A percentile compares a stretch with the other conserved stretches of the same genome.
phyloP scores from a whole-genome alignment of 2,888 invertebrate genomes.

The Platerodrilus igneus region DNA sequence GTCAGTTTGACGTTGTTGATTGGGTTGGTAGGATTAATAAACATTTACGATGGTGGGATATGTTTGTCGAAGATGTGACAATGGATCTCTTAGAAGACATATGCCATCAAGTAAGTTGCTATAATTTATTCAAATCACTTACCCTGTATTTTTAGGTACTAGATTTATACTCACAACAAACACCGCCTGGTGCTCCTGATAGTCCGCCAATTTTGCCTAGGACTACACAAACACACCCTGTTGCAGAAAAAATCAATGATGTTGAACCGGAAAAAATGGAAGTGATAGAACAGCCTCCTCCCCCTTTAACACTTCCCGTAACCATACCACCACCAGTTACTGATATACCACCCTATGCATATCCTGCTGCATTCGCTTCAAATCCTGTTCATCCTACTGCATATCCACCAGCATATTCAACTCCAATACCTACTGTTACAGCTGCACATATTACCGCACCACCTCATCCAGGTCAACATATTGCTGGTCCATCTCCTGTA shows the following conservation, averaged over 20 bases:
- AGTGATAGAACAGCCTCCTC: constrained; percentile 29
- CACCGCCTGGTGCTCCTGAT: constrained; percentile 58
- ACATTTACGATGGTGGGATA: constrained; percentile 94
- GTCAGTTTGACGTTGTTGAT: constrained; percentile 91
- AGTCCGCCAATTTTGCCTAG: constrained; percentile 60
- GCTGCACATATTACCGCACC: constrained; percentile 43
- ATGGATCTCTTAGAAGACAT: constrained; percentile 95
- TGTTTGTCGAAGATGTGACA: constrained; percentile 92
- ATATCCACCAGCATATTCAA: constrained; percentile 45
- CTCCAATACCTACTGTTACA: constrained; percentile 40
- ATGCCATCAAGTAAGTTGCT: constrained; percentile 75
- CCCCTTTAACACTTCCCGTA: constrained; percentile 25
- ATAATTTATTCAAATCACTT: constrained; percentile 21
- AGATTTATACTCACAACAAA: constrained; percentile 82
- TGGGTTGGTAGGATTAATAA: constrained; percentile 78
- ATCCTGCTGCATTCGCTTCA: constrained; percentile 39
- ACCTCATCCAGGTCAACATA: constrained; percentile 50
- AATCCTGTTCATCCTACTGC: constrained; percentile 35
- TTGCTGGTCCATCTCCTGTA: constrained; percentile 37
- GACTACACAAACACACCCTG: constrained; percentile 27
- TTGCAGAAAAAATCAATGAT: constrained; percentile 52
- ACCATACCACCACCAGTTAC: constrained; percentile 36
- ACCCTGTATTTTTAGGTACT: constrained; percentile 54
- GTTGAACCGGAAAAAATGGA: constrained; percentile 48
- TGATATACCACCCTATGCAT: constrained; percentile 41